These are phyloP conservation scores for Sylvia borin DNA, from an alignment of 2,797 vertebrate genomes.

Conservation along the genomic window DNA sequence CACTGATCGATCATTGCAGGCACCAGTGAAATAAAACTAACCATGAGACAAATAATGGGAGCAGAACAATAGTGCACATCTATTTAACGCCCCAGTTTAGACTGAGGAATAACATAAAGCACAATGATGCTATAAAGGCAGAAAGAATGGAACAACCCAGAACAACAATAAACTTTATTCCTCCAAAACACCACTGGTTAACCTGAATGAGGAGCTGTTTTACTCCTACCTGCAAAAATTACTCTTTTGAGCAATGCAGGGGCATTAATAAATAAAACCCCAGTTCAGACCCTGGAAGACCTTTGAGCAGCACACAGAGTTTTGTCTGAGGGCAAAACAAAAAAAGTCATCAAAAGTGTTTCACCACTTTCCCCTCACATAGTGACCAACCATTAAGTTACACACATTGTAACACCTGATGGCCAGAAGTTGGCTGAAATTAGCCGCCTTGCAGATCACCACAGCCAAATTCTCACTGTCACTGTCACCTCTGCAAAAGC, in stretches of 20 bases:
- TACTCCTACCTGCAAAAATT: not conserved
- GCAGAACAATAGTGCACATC: slow-evolving; percentile 5
- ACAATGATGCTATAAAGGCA: not conserved
- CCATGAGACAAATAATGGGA: not conserved
- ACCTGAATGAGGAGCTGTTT: not conserved
- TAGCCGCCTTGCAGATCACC: not conserved
- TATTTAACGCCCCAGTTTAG: not conserved
- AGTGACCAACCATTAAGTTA: not conserved
- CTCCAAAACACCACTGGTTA: not conserved
- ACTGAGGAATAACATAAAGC: slow-evolving; percentile 11
- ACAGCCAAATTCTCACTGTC: fast-evolving
- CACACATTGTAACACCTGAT: not conserved
- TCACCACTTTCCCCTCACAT: not conserved
- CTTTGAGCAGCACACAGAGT: not conserved
- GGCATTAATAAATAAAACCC: not conserved
- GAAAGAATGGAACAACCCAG: not conserved
- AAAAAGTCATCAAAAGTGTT: too few relatives aligned
- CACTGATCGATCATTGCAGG: slow-evolving; percentile 26
- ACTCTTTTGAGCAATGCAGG: not conserved
- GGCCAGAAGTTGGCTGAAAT: not conserved
- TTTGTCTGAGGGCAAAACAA: not conserved
- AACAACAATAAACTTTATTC: not conserved
- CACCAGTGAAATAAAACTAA: slow-evolving; percentile 40
- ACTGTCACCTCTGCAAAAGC: not conserved
- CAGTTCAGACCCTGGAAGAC: not conserved